Base-by-base conservation (phyloP, 2,113 vertebrate genomes). In the Phoxinus phoxinus region DNA sequence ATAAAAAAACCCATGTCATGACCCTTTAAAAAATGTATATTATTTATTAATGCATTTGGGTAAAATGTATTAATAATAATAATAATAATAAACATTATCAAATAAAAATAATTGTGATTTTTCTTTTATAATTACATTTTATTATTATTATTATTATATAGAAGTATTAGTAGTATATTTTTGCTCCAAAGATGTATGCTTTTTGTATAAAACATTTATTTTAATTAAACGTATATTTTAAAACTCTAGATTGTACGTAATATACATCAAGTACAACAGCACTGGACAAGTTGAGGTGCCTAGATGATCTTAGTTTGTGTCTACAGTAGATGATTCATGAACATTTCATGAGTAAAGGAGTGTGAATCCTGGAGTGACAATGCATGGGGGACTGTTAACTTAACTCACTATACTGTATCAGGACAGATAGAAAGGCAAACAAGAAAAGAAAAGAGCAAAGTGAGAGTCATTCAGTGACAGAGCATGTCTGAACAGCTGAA, bases 401-500 rank as follows among this genome's bases (percentile, higher is more conserved):
- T 46, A 53, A 76, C 48, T 53, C 48, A 19, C 73, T 30, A 17
- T 21, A 11, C 8, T 77, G 69, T 13, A 71, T 23, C 19, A 71
- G 19, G 67, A 41, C 1, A 65, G 1, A 61, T 35, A 63, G n/a
- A 61, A 37, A 80, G 77, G 44, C n/a, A 44, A 35, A 81, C 11
- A 48, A 32, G 19, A 21, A 71, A 37, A 46, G 41, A 41, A 25
- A 80, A 81, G 37, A 65, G 59, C 41, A 46, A 81, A 81, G n/a
- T 48, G 12, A 37, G 77, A 48, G 59, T 65, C 78, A 48, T 7
- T 23, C 12, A 48, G 41, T 81, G 59, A 81, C 7, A 9, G 59
- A 32, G 61, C 59, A 67, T 67, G 25, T 81, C 77, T 51, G 9
- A 65, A 67, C n/a, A 32, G 37, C 37, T 46, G 30, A 67, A 81